Evolutionary conservation across 2,113 vertebrate genomes (phyloP), one percentile per base, ranked within the genome.

Genomic region (Callipepla squamata): DNA sequence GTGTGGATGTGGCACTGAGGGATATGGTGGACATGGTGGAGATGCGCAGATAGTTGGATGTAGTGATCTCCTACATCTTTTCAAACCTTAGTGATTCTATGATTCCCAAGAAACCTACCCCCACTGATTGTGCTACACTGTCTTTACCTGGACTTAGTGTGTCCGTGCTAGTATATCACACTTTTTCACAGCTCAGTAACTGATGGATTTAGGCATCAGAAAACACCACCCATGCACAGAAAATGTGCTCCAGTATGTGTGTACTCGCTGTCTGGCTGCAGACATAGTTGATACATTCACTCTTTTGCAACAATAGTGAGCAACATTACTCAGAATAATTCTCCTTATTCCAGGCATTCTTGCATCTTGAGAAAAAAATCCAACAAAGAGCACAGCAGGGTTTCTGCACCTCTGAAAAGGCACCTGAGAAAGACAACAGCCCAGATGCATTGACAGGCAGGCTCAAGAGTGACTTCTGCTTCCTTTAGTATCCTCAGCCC

Each of bases 251-350:
- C 45, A 30, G 13, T 1, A 2, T 0, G 0, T 11, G 9, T 25
- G 13, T 74, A 26, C 38, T 51, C 57, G 28, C 36, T 65, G 34
- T 66, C 21, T 3, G 3, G 17, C 36, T 66, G 58, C 32, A 74
- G 42, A 80, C 6, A 3, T 7, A 47, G 70, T 63, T 45, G 25
- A 82, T 1, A 0, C 51, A 51, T 53, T 69, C 2, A 0, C 4
- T 69, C 26, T 76, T 62, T 28, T 32, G 73, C 5, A 59, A 58
- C 26, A 76, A 47, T 6, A n/a, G 85, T 9, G 25, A 69, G 7
- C 5, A 6, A 5, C 32, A 76, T 61, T 47, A 6, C 25, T 72
- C 36, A 61, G 32, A 88, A 59, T 12, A 90, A 42, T 5, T 4
- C 53, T 23, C 32, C 18, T 73, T 59, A 66, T 40, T 34, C 38